Percentiles rank a stretch among this genome's conserved stretches.
Conservation (phyloP, 2,797 vertebrate genomes). For the Sebastes glaucus region DNA sequence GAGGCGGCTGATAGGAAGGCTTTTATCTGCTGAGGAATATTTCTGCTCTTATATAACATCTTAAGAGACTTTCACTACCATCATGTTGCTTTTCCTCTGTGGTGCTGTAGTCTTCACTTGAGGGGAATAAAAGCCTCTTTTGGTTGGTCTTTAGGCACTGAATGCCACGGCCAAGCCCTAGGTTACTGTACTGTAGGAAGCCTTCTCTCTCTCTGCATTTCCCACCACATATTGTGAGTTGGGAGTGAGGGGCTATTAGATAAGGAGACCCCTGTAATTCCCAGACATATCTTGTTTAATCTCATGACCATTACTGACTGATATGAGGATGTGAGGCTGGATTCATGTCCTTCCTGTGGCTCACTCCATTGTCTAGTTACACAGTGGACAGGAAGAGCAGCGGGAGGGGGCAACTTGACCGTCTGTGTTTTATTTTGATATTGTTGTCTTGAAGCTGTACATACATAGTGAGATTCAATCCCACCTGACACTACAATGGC, state of each 20-base stretch:
- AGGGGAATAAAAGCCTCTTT: constrained; percentile 66
- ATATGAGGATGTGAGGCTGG: constrained; percentile 78
- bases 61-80: constrained; percentile 71
- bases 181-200: constrained; percentile 33
- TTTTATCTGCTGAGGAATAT: constrained; percentile 82
- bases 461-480: constrained; percentile 35
- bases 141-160: constrained; percentile 45
- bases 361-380: constrained; percentile 75
- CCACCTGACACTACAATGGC: constrained; percentile 36
- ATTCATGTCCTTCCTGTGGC: constrained; percentile 76
- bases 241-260: constrained; percentile 44
- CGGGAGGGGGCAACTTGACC: constrained; percentile 47
- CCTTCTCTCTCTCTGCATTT: constrained; percentile 21
- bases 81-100: constrained; percentile 56
- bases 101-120: constrained; percentile 60
- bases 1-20: constrained; percentile 73
- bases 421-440: constrained; percentile 62
- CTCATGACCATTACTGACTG: constrained; percentile 64
- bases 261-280: constrained; percentile 59
- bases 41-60: constrained; percentile 78
- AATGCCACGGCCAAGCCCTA: constrained; percentile 26
- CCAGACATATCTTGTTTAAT: constrained; percentile 73
- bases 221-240: constrained; percentile 32
- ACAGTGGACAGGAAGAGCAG: constrained; percentile 68
- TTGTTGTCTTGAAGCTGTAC: constrained; percentile 70